Evolutionary conservation across 1,140 invertebrate genomes (phyloP), one percentile per base, ranked within the genome.

Genomic region (Drosophila takahashii): DNA sequence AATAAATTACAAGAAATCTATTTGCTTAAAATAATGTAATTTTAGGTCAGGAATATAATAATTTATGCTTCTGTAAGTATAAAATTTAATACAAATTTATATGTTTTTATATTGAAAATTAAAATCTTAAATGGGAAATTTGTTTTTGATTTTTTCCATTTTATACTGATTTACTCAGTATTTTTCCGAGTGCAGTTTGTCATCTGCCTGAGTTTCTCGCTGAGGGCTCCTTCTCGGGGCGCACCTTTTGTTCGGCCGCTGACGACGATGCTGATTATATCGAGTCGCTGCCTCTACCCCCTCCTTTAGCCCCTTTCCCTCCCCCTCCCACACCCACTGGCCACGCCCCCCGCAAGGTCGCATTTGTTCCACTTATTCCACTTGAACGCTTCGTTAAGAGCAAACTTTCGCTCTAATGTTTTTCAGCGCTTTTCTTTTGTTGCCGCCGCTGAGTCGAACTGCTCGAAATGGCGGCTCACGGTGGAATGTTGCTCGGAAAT

Each of bases 311-410:
- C n/a, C n/a, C n/a, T n/a, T n/a, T n/a, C n/a, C n/a, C n/a, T n/a
- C n/a, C n/a, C n/a, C n/a, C n/a, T n/a, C n/a, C n/a, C n/a, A n/a
- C 11, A n/a, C 9, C 16, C 9, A 10, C 9, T 9, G 13, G 3
- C 32, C n/a, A 41, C 42, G 0, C 44, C 59, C 15, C n/a, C 11
- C 62, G 60, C 64, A 61, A 69, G 44, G 56, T 80, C 58, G 78
- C 73, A 81, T 81, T 81, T 81, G 79, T 73, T 81, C 79, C 79
- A 81, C 79, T 81, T 81, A 81, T 81, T 81, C 79, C 79, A 77
- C 79, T 81, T 81, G 73, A 81, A 81, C 79, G 79, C 79, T 81
- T 81, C 79, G 79, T 77, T 81, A 77, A 81, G 79, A 81, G 73
- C 79, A 81, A 81, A 81, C 61, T 81, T 76, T 79, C 60, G 66